Evolutionary conservation across 2,888 invertebrate species (phyloP), one percentile per base, ranked within the genome.

Genomic region (Osmoderma eremita): DNA sequence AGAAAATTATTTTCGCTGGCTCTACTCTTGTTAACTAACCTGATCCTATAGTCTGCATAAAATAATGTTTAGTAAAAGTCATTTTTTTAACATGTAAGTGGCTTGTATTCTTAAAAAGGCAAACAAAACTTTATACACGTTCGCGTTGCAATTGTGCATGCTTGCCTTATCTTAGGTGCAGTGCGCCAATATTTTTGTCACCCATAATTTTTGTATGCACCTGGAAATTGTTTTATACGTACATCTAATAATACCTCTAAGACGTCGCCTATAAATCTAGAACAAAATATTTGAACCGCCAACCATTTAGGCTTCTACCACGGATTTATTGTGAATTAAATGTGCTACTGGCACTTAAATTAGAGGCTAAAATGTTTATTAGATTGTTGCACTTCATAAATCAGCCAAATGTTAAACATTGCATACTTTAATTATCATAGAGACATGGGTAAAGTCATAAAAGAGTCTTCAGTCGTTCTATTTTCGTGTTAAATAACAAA

Each of bases 361-460:
- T 42, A 58, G 20, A 58, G 22, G 22, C 56, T 58, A 58, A 42
- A 58, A 24, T 24, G 42, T 58, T 58, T 42, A 53, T 58, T 58
- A 58, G 42, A 42, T 38, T 45, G 13, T 13, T 15, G 42, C 42
- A 22, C n/a, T n/a, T 58, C 42, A 58, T 58, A 58, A 58, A 58
- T 58, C 56, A 58, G 24, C 22, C 24, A 22, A 22, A 58, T 24
- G 18, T 15, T 58, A 58, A 42, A 58, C 56, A 42, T 41, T 13
- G 15, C 56, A 58, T 24, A 41, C 56, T 24, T 58, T 58, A 58
- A 42, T 58, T 42, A 58, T 58, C 42, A 13, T 24, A n/a, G 15
- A 15, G 24, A 58, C 41, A 22, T 13, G 13, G 41, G 30, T 24
- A n/a, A 22, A 24, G 42, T 58, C 56, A 30, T 58, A 58, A 58